Base-by-base conservation (phyloP, 2,888 invertebrate species). In the Spialia ferax region DNA sequence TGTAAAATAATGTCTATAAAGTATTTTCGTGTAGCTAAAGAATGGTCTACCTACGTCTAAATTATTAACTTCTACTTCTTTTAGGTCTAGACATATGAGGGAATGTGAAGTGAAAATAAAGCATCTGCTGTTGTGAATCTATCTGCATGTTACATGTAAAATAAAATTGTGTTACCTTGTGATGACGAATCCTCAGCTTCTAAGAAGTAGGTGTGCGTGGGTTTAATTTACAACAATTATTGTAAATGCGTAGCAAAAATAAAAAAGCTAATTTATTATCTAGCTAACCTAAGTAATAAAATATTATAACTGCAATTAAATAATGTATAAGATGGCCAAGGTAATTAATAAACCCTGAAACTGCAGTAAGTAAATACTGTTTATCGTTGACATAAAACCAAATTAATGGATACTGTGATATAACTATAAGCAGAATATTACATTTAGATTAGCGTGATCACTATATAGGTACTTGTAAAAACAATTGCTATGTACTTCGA, bases 181-280 rank as follows among this genome's bases (percentile, higher is more conserved):
- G 54, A 26, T 52, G 62, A 15, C 32, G 38, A 38, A 15, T 54
- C 54, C 63, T 63, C 38, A 11, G 35, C 63, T 38, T 42, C 63
- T 54, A 50, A 20, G 55, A 55, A 23, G 15, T 23, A 50, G 50
- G 62, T 23, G 35, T 35, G 56, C 50, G 20, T 20, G n/a, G 11
- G 45, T 15, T 55, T 60, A 62, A 52, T 50, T 50, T 15, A 50
- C 7, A 50, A 22, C 50, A 22, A 50, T 50, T 50, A 50, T 22
- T 20, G 18, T 45, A 50, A 22, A 15, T 42, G 42, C 4, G 22
- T 20, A 50, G 22, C 48, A 50, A 18, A 48, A 18, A 48, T 20
- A 48, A 48, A 42, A 8, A 38, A n/a, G 3, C n/a, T 38, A n/a
- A n/a, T 38, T n/a, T n/a, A 38, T 13, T 38, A n/a, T 38, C 38